Percentiles rank a stretch among this genome's conserved stretches.
These are phyloP conservation scores for Aspidiotus rigidus DNA, from an alignment of 2,888 invertebrate genomes.

Conservation along the genomic window DNA sequence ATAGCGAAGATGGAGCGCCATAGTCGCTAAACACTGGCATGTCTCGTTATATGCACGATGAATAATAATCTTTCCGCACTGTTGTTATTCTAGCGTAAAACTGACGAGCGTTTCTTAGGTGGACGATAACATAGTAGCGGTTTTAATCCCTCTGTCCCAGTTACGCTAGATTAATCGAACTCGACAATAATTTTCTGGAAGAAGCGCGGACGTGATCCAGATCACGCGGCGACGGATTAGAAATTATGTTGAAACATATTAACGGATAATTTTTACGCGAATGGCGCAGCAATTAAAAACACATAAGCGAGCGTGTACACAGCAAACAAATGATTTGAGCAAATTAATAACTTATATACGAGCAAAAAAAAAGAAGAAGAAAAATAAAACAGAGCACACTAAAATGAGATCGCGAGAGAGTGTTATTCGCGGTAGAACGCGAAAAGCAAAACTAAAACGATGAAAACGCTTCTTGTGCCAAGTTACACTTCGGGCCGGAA, in stretches of 20 bases:
- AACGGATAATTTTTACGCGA: not conserved
- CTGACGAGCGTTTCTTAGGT: too few relatives aligned
- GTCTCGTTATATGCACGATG: not conserved
- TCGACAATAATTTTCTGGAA: not conserved
- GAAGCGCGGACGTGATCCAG: not conserved
- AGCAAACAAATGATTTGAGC: not conserved
- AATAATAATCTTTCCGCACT: too few relatives aligned
- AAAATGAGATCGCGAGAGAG: constrained; percentile 21
- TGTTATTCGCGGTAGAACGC: constrained; percentile 27
- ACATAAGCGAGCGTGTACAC: not conserved
- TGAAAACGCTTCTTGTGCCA: constrained; percentile 26
- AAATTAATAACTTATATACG: constrained; percentile 9
- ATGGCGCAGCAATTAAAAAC: not conserved
- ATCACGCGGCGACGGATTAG: not conserved
- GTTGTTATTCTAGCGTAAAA: too few relatives aligned
- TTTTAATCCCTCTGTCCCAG: not conserved
- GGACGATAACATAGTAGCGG: too few relatives aligned
- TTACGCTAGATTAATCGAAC: not conserved
- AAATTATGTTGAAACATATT: too few relatives aligned
- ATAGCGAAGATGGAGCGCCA: constrained; percentile 29
- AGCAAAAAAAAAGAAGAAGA: constrained; percentile 9
- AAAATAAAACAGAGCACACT: constrained; percentile 17
- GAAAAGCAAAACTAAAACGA: constrained; percentile 28
- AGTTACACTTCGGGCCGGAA: constrained; percentile 30
- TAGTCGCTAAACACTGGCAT: constrained; percentile 24